Percentiles rank a stretch among this genome's conserved stretches.
Evolutionary conservation across 1,140 invertebrate genomes (phyloP).

Genomic region (Camponotus pennsylvanicus): DNA sequence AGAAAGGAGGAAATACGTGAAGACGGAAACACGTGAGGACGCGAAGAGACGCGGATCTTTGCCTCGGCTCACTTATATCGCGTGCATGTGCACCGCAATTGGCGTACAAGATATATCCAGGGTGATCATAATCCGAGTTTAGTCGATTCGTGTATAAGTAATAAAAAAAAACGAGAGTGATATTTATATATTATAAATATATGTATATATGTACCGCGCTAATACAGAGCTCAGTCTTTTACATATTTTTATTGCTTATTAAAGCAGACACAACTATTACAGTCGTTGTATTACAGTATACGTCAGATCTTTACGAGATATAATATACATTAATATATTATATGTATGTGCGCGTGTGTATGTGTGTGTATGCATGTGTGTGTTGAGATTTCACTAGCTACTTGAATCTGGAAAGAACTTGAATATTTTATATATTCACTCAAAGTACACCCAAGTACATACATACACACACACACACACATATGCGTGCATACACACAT

Average conservation of each 20-base stretch:
- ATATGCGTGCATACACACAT: not conserved
- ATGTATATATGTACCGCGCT: constrained; percentile 38
- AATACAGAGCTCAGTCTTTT: constrained; percentile 70
- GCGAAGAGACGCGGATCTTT: constrained; percentile 25
- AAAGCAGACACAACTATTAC: constrained; percentile 62
- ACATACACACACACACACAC: constrained; percentile 6
- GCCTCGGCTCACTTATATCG: constrained; percentile 57
- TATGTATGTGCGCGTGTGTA: constrained; percentile 18
- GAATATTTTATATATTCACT: constrained; percentile 42
- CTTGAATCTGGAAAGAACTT: not conserved
- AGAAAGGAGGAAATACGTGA: constrained; percentile 16
- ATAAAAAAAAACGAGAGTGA: constrained; percentile 34
- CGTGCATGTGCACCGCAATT: constrained; percentile 41
- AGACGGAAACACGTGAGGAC: not conserved
- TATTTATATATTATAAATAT: constrained; percentile 55
- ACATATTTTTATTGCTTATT: constrained; percentile 76
- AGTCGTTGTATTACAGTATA: constrained; percentile 69
- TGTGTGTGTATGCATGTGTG: too few relatives aligned
- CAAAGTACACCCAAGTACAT: not conserved
- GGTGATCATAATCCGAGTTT: constrained; percentile 68
- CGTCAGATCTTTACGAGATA: constrained; percentile 66
- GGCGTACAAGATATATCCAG: constrained; percentile 66
- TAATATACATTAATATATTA: constrained; percentile 57
- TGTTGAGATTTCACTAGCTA: constrained; percentile 42
- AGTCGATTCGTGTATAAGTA: constrained; percentile 53